phyloP scores from a whole-genome alignment of 2,113 vertebrate species.

The Junco hyemalis region DNA sequence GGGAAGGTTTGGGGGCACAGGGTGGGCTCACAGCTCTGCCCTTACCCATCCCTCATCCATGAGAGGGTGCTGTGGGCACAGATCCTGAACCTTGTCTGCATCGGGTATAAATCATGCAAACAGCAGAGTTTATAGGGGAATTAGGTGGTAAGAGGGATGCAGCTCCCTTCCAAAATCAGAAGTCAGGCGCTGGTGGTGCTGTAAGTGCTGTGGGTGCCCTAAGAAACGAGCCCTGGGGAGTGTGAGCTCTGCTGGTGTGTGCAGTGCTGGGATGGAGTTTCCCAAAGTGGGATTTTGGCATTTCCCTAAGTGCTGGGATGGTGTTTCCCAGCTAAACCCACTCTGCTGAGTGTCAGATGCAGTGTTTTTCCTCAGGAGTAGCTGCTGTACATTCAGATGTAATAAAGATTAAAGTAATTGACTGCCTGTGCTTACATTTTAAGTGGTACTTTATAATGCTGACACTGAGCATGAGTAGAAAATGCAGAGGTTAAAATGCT shows the following conservation, averaged over 20 bases:
- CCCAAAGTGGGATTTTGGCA: neutral
- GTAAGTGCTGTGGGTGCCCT: neutral
- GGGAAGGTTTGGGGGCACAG: neutral
- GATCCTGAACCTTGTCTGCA: neutral
- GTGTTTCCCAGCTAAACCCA: neutral
- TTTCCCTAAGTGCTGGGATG: neutral
- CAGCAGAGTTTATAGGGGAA: neutral
- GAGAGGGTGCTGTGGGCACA: fast-evolving
- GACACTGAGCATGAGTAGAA: neutral
- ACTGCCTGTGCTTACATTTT: neutral
- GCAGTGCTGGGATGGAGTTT: neutral
- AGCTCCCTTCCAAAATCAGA: neutral
- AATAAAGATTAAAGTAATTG: slow-evolving; percentile 35
- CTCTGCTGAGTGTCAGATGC: neutral
- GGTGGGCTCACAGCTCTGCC: neutral
- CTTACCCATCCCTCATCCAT: neutral
- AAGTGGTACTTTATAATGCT: slow-evolving; percentile 30
- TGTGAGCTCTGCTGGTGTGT: neutral
- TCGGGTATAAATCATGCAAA: neutral
- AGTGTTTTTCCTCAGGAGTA: neutral
- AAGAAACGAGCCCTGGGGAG: neutral
- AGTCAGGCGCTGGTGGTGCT: neutral
- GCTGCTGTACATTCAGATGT: neutral
- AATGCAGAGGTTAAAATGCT: slow-evolving; percentile 11
- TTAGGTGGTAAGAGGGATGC: neutral